Conservation (phyloP, 2,888 invertebrate genomes). For the Agonopterix arenella region DNA sequence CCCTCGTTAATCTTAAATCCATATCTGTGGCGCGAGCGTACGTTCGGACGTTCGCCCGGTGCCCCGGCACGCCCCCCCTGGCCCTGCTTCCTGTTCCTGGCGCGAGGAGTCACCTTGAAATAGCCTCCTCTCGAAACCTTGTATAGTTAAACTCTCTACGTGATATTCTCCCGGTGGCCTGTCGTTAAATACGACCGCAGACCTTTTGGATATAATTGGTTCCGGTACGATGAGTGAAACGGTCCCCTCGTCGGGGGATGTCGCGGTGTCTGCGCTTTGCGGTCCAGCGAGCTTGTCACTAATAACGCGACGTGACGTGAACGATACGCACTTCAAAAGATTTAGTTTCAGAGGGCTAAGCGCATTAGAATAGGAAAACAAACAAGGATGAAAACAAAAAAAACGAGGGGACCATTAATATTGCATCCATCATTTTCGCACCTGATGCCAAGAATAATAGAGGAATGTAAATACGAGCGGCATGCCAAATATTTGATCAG, state of each 20-base stretch:
- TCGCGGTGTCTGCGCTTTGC: slow-evolving; percentile 26
- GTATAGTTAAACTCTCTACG: background rate
- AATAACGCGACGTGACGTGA: slow-evolving; percentile 5
- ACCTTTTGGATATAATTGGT: slow-evolving; percentile 4
- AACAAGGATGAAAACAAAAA: background rate
- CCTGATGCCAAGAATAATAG: background rate
- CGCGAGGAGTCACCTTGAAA: slow-evolving; percentile 1
- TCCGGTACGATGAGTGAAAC: slow-evolving; percentile 8
- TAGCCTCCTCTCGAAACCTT: background rate
- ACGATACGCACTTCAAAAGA: slow-evolving; percentile 5
- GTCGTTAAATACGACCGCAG: background rate
- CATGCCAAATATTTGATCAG: background rate
- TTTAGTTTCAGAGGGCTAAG: background rate
- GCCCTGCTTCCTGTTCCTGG: slow-evolving; percentile 2
- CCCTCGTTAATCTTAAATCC: slow-evolving; percentile 67
- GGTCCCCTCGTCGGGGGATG: background rate
- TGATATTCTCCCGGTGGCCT: background rate
- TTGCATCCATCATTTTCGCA: background rate
- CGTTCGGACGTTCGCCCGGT: slow-evolving; percentile 11
- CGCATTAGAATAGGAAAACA: slow-evolving; percentile 5
- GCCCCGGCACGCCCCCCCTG: slow-evolving; percentile 25
- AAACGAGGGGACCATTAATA: too few species aligned
- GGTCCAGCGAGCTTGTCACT: slow-evolving; percentile 21
- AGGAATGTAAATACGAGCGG: background rate
- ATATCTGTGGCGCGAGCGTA: slow-evolving; percentile 36